These are phyloP conservation scores for Eristalinus sepulchralis DNA, from an alignment of 2,888 invertebrate genomes.

Conservation along the genomic window DNA sequence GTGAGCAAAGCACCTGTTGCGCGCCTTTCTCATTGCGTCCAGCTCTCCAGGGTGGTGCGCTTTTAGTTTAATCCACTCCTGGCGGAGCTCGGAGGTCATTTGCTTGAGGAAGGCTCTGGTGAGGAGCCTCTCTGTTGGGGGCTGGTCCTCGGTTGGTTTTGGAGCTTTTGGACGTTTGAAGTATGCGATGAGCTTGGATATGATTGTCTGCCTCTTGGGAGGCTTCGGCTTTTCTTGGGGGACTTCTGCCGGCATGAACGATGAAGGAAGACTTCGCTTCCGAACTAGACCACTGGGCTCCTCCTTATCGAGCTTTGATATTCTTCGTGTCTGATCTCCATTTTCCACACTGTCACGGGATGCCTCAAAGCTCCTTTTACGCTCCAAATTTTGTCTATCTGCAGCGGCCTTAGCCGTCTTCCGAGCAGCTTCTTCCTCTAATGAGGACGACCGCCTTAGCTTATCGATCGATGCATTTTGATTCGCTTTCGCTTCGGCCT, in stretches of 20 bases:
- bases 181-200: conserved; percentile 24
- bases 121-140: conserved; percentile 66
- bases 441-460: background rate
- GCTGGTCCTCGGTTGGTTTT: background rate
- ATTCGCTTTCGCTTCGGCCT: background rate
- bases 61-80: conserved; percentile 84
- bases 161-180: conserved; percentile 22
- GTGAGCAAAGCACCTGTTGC: conserved; percentile 87
- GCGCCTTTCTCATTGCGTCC: conserved; percentile 82
- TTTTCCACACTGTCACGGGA: background rate
- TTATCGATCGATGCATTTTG: background rate
- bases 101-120: conserved; percentile 79
- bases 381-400: background rate
- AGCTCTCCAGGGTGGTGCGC: conserved; percentile 83
- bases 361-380: background rate
- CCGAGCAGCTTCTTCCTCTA: background rate
- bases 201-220: background rate
- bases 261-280: conserved; percentile 32
- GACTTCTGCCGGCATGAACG: background rate
- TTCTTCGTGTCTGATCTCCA: background rate
- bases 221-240: background rate
- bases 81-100: conserved; percentile 80
- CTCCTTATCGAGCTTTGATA: background rate
- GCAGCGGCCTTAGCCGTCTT: background rate
- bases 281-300: conserved; percentile 8